Percentiles rank a stretch among this genome's conserved stretches.
Evolutionary conservation across 2,888 invertebrate genomes (phyloP).

Genomic region (Enoplolaimus lenunculus): DNA sequence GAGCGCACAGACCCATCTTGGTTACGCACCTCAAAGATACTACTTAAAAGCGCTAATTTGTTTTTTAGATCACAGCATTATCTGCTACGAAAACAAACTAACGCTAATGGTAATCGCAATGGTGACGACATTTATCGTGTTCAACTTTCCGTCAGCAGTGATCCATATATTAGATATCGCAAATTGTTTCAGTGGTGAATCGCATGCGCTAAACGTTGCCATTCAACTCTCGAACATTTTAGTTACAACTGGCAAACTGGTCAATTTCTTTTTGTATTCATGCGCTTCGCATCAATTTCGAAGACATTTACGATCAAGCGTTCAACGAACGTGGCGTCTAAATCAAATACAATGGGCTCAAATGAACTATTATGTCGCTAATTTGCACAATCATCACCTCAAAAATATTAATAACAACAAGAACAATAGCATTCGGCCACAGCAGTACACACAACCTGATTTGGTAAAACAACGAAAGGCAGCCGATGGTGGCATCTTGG

Average conservation of each 20-base stretch:
- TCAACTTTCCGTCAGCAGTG: neutral
- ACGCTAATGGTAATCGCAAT: neutral
- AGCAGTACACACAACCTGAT: no score
- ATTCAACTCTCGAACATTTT: neutral
- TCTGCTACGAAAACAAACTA: neutral
- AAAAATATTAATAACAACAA: no score
- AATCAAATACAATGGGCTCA: neutral
- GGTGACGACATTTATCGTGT: neutral
- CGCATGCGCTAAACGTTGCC: neutral
- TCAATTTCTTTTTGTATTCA: neutral
- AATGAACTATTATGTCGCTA: neutral
- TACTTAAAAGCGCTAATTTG: no score
- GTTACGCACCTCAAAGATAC: no score
- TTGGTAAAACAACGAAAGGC: no score
- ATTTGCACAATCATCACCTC: neutral
- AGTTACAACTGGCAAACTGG: neutral
- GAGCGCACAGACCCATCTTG: no score
- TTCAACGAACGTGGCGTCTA: neutral
- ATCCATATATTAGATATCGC: neutral
- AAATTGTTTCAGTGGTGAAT: neutral
- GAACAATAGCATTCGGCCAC: no score
- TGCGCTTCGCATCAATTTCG: neutral
- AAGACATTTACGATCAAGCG: neutral
- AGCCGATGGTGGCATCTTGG: no score
- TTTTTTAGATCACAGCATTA: neutral